Conservation (phyloP, 2,113 vertebrate species). For the Odocoileus hemionus region DNA sequence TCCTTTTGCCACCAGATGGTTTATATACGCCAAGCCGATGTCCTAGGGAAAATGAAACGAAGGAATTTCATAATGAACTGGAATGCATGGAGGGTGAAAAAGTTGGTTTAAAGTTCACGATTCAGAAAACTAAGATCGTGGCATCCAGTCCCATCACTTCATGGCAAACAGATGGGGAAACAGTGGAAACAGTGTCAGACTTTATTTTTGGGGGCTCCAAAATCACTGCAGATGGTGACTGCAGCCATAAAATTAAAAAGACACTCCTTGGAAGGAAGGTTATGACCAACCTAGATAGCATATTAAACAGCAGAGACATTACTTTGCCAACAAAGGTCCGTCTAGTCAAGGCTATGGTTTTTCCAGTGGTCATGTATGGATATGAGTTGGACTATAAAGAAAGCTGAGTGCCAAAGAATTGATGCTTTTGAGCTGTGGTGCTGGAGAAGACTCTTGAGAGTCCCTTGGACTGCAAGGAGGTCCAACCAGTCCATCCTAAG, state of each 20-base stretch:
- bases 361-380: not conserved
- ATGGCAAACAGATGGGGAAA: not conserved
- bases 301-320: not conserved
- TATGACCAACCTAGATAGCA: not conserved
- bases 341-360: not conserved
- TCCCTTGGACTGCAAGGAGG: not conserved
- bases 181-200: not conserved
- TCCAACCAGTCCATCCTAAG: not conserved
- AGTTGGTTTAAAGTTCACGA: not conserved
- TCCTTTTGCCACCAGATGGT: conserved; percentile 91
- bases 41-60: conserved; percentile 80
- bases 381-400: not conserved
- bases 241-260: not conserved
- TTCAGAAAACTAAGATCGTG: not conserved
- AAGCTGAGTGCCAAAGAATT: fast-evolving
- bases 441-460: not conserved
- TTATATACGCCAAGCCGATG: conserved; percentile 95
- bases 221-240: not conserved
- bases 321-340: not conserved
- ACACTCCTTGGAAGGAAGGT: not conserved
- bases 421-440: not conserved
- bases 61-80: conserved; percentile 3
- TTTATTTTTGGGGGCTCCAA: not conserved
- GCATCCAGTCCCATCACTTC: not conserved
- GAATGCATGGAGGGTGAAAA: not conserved